Base-by-base conservation (phyloP, 1,140 invertebrate genomes). In the Drepana arcuata region DNA sequence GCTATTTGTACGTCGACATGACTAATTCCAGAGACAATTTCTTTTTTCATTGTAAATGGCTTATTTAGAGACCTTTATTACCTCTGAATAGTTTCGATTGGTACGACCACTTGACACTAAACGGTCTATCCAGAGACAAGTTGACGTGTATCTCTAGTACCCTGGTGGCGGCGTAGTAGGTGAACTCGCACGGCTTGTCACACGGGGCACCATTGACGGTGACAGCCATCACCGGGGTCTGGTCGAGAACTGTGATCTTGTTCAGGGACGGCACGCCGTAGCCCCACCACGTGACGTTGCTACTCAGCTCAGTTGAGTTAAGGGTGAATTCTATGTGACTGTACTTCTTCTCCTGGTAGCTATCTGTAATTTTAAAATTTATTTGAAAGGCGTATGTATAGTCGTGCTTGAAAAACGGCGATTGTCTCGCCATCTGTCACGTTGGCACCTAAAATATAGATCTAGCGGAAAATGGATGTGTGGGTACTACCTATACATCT, bases 301-400 rank as follows among this genome's bases (percentile, higher is more conserved):
- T 86, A 1, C 50, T 54, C 1, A 91, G 40, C 14, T 64, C 74
- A 15, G 84, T 80, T 18, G 85, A 63, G 14, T 79, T 57, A 7
- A 86, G 61, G 0, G 47, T 45, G 54, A 91, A 91, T 7, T 81
- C 64, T 11, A 89, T 74, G 49, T 88, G 79, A 18, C 83, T 83
- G 71, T 88, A 91, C 49, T 86, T 80, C 31, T 84, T 82, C 34
- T 87, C 84, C 46, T 88, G 81, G 43, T 88, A 83, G 1, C 87
- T 85, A 65, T 90, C 90, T 90, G 67, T 56, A 73, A 75, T 35
- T 16, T 1, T 30, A 2, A 5, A 9, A 18, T 32, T 15, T 2
- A 15, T 31, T 48, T 9, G 6, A 14, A 15, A 24, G n/a, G n/a
- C n/a, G n/a, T n/a, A n/a, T n/a, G n/a, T n/a, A n/a, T n/a, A n/a